A percentile compares a stretch with the other conserved stretches of the same genome.
Evolutionary conservation across 2,797 vertebrate genomes (phyloP).

Genomic region (Acipenser transmontanus): DNA sequence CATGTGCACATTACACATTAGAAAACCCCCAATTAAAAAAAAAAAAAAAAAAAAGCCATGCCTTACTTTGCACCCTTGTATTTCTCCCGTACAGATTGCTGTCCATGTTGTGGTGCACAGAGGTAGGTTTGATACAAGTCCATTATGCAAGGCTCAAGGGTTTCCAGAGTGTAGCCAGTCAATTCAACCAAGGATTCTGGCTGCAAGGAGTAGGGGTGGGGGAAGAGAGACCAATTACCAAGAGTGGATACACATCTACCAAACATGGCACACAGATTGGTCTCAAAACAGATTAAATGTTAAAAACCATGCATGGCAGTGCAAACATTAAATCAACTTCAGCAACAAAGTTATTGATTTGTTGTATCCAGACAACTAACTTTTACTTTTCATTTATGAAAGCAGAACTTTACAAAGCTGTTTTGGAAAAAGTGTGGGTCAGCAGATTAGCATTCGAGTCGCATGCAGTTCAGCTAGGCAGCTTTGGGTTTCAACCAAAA

Average conservation of each 20-base stretch:
- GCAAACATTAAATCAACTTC: neutral
- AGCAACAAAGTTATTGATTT: neutral
- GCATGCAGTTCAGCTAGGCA: too few relatives aligned
- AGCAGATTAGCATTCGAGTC: too few relatives aligned
- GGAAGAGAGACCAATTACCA: too few relatives aligned
- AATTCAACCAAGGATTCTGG: constrained; percentile 64
- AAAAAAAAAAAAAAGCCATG: neutral
- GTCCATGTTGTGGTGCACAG: constrained; percentile 76
- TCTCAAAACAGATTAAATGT: neutral
- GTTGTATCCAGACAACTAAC: constrained; percentile 11
- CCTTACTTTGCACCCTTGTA: constrained; percentile 88
- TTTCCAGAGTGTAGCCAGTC: constrained; percentile 77
- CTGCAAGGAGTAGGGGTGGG: constrained; percentile 39
- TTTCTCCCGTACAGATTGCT: constrained; percentile 91
- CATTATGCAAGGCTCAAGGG: constrained; percentile 77
- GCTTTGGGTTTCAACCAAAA: too few relatives aligned
- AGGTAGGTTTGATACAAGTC: constrained; percentile 83
- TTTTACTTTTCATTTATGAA: neutral
- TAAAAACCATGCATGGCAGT: neutral
- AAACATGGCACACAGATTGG: neutral
- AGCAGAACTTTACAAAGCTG: neutral
- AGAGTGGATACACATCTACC: neutral
- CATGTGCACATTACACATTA: too few relatives aligned
- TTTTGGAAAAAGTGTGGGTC: neutral
- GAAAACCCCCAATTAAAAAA: too few relatives aligned